Evolutionary conservation across 2,888 invertebrate species (phyloP), one percentile per base, ranked within the genome.

Genomic region (Protonemura montana): DNA sequence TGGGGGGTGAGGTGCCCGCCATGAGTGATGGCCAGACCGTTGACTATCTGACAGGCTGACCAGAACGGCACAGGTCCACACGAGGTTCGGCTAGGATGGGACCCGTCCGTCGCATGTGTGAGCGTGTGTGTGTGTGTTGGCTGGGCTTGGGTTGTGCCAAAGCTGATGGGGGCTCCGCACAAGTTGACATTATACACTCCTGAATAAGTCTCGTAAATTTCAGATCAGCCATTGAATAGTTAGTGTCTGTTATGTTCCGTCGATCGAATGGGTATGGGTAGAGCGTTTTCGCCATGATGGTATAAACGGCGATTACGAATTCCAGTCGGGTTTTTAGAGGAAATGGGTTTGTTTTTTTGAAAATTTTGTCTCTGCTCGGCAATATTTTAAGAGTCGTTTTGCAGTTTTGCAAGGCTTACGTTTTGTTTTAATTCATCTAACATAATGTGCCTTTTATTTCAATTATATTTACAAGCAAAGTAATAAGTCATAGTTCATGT

Each of bases 11-110:
- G 90, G 89, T 13, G 28, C 41, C 2, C 3, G 42, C 26, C 26
- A 91, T 91, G 91, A 91, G 91, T 91, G 91, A 92, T 91, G 91
- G 91, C 89, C 91, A 91, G 91, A 91, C 91, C 91, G 91, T 91
- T 91, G 91, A 91, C 91, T 90, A 87, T 86, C 85, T 87, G 87
- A 87, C 87, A 87, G 59, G 87, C 87, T 87, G 87, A 87, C 87
- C 87, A 86, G 86, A 78, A 59, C 86, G 85, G 80, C 81, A 80
- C 82, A 86, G 81, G 41, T 27, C 78, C 29, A 42, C 76, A 85
- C 42, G 85, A 85, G 85, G 76, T 42, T 21, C 59, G 59, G 13
- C 59, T 59, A 3, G 3, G 59, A 21, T 59, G 21, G 59, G 13
- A 59, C 59, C 21, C 2, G 59, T n/a, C n/a, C n/a, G 59, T 2